A percentile compares a stretch with the other conserved stretches of the same genome.
Conservation (phyloP, 2,797 vertebrate genomes). For the Rhinella marina region DNA sequence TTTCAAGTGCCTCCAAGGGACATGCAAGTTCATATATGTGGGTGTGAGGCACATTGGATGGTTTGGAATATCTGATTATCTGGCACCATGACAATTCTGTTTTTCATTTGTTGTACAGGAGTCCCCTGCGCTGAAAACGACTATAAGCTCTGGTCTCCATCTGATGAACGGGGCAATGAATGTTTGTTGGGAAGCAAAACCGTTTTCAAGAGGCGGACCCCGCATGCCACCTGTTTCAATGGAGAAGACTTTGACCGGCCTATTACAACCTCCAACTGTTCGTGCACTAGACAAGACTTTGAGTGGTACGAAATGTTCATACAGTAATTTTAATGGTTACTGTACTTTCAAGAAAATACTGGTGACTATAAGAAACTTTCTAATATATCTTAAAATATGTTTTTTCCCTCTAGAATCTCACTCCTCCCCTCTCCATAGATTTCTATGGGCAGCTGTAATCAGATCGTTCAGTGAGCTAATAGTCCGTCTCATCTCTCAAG, state of each 20-base stretch:
- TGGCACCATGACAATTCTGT: not conserved
- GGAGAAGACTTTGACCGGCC: conserved; percentile 97
- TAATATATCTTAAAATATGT: no score
- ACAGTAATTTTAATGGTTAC: no score
- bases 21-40: not conserved
- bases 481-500: no score
- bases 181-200: conserved; percentile 92
- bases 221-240: conserved; percentile 94
- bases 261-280: conserved; percentile 90
- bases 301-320: conserved; percentile 82
- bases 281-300: conserved; percentile 94
- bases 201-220: conserved; percentile 90
- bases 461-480: no score
- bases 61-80: no score
- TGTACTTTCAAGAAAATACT: no score
- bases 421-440: no score
- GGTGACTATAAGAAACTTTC: no score
- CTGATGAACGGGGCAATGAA: conserved; percentile 91
- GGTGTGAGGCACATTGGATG: not conserved
- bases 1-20: no score
- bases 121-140: conserved; percentile 92
- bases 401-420: no score
- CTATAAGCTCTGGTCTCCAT: conserved; percentile 97
- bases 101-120: conserved; percentile 72
- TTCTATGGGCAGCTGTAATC: no score